Percentiles rank a stretch among this genome's conserved stretches.
Evolutionary conservation across 2,797 vertebrate genomes (phyloP).

Genomic region (Sebastes glaucus): DNA sequence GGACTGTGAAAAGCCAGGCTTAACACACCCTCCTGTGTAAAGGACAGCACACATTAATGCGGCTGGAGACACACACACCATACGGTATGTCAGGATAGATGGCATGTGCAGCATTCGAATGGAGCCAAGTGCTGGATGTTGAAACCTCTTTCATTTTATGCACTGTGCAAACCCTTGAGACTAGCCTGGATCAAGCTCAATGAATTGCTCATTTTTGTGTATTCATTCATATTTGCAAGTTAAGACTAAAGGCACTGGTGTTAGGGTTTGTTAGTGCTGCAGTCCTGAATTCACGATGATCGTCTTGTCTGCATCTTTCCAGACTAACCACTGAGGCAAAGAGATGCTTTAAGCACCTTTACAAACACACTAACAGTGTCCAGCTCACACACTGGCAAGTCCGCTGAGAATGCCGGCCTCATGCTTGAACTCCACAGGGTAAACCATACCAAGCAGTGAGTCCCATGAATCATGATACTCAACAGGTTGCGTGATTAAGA

Average conservation of each 20-base stretch:
- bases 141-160: neutral
- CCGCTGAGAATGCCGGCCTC: conserved; percentile 24
- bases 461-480: conserved; percentile 63
- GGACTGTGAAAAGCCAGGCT: conserved; percentile 77
- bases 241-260: neutral
- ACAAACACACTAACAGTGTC: conserved; percentile 11
- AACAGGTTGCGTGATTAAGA: conserved; percentile 71
- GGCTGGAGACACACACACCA: conserved; percentile 25
- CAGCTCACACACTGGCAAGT: neutral
- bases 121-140: conserved; percentile 16
- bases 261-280: neutral
- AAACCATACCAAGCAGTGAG: conserved; percentile 37
- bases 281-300: neutral
- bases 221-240: neutral
- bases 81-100: conserved; percentile 9
- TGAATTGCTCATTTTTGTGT: neutral
- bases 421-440: conserved; percentile 39
- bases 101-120: conserved; percentile 6
- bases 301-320: neutral
- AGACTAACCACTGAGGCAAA: neutral
- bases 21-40: conserved; percentile 70
- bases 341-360: neutral
- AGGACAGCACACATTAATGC: conserved; percentile 52
- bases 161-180: neutral
- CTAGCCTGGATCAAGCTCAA: neutral